A percentile compares a stretch with the other conserved stretches of the same genome.
Conservation (phyloP, 2,888 invertebrate species). For the Latrodectus elegans region DNA sequence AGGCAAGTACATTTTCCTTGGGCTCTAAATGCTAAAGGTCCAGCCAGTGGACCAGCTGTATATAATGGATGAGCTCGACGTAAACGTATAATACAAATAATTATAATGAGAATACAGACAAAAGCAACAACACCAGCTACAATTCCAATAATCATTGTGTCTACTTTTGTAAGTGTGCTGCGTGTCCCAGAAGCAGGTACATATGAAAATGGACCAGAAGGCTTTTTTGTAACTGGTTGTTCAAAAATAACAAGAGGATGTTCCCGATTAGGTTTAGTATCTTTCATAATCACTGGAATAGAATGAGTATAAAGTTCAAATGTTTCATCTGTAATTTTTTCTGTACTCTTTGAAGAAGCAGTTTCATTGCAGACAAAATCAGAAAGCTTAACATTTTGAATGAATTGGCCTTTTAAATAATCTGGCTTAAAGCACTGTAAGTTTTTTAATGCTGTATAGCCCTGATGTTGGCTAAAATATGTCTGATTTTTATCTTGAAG, state of each 20-base stretch:
- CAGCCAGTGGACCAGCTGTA: constrained; percentile 81
- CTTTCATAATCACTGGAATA: constrained; percentile 54
- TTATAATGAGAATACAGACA: constrained; percentile 89
- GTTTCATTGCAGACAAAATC: constrained; percentile 84
- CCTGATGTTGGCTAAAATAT: constrained; percentile 31
- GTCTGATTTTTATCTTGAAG: constrained; percentile 74
- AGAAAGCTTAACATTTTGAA: constrained; percentile 86
- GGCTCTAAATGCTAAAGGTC: constrained; percentile 73
- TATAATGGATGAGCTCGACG: constrained; percentile 78
- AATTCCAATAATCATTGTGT: constrained; percentile 94
- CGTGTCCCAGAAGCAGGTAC: constrained; percentile 45
- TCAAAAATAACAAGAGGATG: constrained; percentile 88
- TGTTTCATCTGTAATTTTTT: constrained; percentile 17
- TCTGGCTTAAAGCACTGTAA: constrained; percentile 83
- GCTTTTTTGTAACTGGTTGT: constrained; percentile 64
- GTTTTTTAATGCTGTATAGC: constrained; percentile 72
- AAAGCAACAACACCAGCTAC: constrained; percentile 94
- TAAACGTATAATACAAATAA: constrained; percentile 88
- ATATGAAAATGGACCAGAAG: constrained; percentile 30
- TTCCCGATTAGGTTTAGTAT: constrained; percentile 76
- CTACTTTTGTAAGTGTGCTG: constrained; percentile 83
- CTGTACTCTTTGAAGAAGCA: constrained; percentile 71
- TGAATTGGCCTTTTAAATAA: constrained; percentile 81
- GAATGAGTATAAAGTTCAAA: constrained; percentile 71
- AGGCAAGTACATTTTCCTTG: constrained; percentile 78